Evolutionary conservation across 2,888 invertebrate genomes (phyloP), one percentile per base, ranked within the genome.

Genomic region (Sesamia inferens): DNA sequence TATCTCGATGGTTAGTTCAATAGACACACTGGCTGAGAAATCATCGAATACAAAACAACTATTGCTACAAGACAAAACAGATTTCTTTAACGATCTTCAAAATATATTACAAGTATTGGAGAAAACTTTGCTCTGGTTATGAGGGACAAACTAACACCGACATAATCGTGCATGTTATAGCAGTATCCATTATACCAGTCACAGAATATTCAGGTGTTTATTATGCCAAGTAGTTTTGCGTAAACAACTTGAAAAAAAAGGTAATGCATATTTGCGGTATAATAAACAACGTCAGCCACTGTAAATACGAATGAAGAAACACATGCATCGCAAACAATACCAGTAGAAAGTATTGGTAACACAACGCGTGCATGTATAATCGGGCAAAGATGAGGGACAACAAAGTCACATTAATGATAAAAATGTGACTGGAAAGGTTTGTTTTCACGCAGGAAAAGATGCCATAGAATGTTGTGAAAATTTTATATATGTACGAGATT

Each of bases 281-380:
- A 62, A 54, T 68, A 63, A 80, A 69, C 69, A 80, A 51, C 61
- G 69, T 59, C 59, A 81, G 67, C 57, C 63, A 55, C 47, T 69
- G 63, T 63, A 51, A 14, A 59, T 14, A 80, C 63, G 31, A 76
- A 67, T 80, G 66, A 72, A 42, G 79, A 76, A 72, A 80, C 59
- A 61, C 61, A 74, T 70, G 68, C 69, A 79, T 55, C 22, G 16
- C 68, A 76, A 79, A 80, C 71, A 76, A 69, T 68, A 71, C 59
- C 19, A 24, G 63, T 72, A 64, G 71, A 81, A 80, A 80, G 67
- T 42, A 80, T 69, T 81, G 57, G 69, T 31, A 80, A 76, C 69
- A 63, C 66, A 72, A 51, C 48, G 14, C 76, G 66, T 61, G 71
- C 68, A 80, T 72, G 63, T 42, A 67, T 76, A 76, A 80, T 54